A percentile compares a stretch with the other conserved stretches of the same genome.
These are phyloP conservation scores for Coptodon rendalli DNA, from an alignment of 2,113 vertebrate species.

Conservation along the genomic window DNA sequence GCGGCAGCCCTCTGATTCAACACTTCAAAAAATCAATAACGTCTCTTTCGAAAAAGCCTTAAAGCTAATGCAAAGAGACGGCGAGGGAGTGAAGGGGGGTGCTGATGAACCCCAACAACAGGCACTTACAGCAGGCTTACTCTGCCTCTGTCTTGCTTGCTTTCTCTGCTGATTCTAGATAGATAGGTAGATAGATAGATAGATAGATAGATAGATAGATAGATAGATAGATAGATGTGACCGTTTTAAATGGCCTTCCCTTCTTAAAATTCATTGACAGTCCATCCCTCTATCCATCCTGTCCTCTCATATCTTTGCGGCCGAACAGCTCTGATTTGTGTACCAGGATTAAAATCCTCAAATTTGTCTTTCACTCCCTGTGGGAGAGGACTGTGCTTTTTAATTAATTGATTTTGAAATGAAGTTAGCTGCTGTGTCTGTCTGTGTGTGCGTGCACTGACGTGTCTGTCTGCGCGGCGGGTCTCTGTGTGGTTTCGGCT, in stretches of 20 bases:
- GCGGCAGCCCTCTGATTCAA: neutral
- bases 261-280: slow-evolving; percentile 44
- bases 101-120: slow-evolving; percentile 18
- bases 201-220: slow-evolving; percentile 4
- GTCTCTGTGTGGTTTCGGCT: neutral
- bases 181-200: neutral
- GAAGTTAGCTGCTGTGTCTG: slow-evolving; percentile 29
- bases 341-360: slow-evolving; percentile 58
- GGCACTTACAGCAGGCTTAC: neutral
- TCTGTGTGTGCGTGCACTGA: neutral
- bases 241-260: neutral
- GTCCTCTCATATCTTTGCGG: slow-evolving; percentile 36
- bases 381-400: slow-evolving; percentile 48
- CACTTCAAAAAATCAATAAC: slow-evolving; percentile 50
- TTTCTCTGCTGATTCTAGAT: neutral
- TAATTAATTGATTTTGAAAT: slow-evolving; percentile 67
- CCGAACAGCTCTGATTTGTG: slow-evolving; percentile 54
- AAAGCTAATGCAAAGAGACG: slow-evolving; percentile 57
- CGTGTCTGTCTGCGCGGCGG: neutral
- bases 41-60: slow-evolving; percentile 36
- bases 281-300: slow-evolving; percentile 25
- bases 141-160: neutral
- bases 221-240: neutral
- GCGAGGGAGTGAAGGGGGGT: slow-evolving; percentile 3
- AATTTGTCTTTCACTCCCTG: slow-evolving; percentile 57